Percentiles rank a stretch among this genome's conserved stretches.
phyloP scores from a whole-genome alignment of 2,888 invertebrate species.

The Dermolepida albohirtum region DNA sequence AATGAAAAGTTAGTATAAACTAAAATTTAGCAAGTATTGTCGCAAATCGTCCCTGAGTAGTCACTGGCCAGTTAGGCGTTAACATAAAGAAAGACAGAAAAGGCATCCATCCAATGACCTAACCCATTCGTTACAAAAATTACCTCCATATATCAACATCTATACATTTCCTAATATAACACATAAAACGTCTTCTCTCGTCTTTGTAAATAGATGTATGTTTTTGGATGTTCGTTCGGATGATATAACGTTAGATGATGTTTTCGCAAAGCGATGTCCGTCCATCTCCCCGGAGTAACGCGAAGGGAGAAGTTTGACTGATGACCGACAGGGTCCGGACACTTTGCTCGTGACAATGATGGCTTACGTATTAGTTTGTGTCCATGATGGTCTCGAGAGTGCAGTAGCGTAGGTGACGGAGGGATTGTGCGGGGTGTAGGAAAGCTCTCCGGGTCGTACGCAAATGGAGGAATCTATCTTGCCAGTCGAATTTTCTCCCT shows the following conservation, averaged over 20 bases:
- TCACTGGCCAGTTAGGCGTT: conserved; percentile 19
- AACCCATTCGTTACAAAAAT: conserved; percentile 38
- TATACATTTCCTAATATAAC: conserved; percentile 35
- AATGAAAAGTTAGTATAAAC: neutral
- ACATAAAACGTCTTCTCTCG: conserved; percentile 32
- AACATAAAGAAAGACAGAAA: conserved; percentile 32
- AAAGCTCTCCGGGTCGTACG: conserved; percentile 50
- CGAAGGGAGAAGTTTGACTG: conserved; percentile 55
- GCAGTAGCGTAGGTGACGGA: conserved; percentile 37
- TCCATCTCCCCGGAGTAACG: conserved; percentile 37
- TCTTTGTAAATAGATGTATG: conserved; percentile 34
- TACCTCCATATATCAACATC: conserved; percentile 36
- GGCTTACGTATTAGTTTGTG: conserved; percentile 59
- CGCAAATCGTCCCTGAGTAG: conserved; percentile 29
- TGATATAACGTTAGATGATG: conserved; percentile 36
- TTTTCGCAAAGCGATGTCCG: conserved; percentile 39
- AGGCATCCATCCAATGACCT: conserved; percentile 23
- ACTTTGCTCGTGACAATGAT: conserved; percentile 59
- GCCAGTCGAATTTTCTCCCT: conserved; percentile 39
- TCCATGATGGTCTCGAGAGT: conserved; percentile 46
- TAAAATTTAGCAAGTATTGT: conserved; percentile 10
- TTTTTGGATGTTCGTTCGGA: conserved; percentile 33
- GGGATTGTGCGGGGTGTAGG: conserved; percentile 8
- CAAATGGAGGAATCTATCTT: conserved; percentile 64
- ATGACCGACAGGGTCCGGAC: conserved; percentile 57